A percentile compares a stretch with the other conserved stretches of the same genome.
These are phyloP conservation scores for Plecotus auritus DNA, from an alignment of 2,113 vertebrate species.

Conservation along the genomic window DNA sequence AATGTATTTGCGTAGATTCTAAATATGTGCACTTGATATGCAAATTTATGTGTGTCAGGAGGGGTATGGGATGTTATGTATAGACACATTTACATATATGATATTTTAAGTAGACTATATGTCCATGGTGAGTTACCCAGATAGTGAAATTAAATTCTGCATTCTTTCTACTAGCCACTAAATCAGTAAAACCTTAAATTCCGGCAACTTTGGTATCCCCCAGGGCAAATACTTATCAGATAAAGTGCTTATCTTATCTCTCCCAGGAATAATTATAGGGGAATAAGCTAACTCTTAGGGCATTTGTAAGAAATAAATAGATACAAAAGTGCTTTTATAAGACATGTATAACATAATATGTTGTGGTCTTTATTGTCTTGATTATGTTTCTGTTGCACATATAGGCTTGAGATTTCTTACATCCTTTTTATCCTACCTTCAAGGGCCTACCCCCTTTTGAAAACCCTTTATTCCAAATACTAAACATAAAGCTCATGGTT, in stretches of 20 bases:
- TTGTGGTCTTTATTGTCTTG: background rate
- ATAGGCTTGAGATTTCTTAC: background rate
- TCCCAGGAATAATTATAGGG: background rate
- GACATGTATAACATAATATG: background rate
- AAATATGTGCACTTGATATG: background rate
- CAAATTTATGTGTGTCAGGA: background rate
- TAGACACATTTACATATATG: background rate
- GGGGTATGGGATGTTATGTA: background rate
- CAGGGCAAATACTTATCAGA: background rate
- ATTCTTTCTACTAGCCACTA: background rate
- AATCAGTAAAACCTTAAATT: background rate
- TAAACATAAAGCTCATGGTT: background rate
- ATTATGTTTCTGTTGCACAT: background rate
- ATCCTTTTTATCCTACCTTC: background rate
- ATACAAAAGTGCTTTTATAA: background rate
- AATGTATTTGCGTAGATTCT: background rate
- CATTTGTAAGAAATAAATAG: background rate
- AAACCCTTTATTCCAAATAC: background rate
- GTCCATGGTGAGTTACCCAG: background rate
- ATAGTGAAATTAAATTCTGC: constrained; percentile 1
- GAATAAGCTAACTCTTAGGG: background rate
- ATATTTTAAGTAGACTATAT: background rate
- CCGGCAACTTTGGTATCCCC: background rate
- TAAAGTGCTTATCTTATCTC: background rate
- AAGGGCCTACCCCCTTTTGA: background rate